Conservation (phyloP, 2,888 invertebrate genomes). For the Drosophila helvetica region DNA sequence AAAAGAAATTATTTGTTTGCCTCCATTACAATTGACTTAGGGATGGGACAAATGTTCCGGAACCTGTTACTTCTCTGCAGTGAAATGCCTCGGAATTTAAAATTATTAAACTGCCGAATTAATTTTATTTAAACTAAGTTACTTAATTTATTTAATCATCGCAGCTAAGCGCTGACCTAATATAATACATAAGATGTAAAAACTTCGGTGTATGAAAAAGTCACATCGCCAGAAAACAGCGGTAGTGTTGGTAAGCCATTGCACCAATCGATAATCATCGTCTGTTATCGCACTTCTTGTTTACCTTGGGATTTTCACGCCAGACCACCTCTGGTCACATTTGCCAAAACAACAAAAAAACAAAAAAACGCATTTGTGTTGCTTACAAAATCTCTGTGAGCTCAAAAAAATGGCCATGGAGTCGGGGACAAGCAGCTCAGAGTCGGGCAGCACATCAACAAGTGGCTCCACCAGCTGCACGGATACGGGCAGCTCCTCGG, state of each 20-base stretch:
- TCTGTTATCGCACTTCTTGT: background rate
- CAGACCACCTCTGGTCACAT: slow-evolving; percentile 18
- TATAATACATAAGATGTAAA: background rate
- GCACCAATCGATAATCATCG: background rate
- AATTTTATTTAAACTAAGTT: too few species aligned
- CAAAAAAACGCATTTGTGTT: background rate
- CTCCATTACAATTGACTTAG: background rate
- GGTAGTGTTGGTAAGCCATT: background rate
- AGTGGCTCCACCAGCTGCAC: slow-evolving; percentile 89
- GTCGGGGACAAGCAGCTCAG: slow-evolving; percentile 83
- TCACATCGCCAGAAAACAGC: background rate
- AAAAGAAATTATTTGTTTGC: background rate
- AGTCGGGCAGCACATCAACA: slow-evolving; percentile 88
- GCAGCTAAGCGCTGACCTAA: background rate
- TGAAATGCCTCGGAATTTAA: background rate
- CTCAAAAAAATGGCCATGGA: slow-evolving; percentile 31
- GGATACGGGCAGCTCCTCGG: slow-evolving; percentile 85
- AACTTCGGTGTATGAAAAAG: background rate
- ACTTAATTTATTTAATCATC: background rate
- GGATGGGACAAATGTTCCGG: background rate
- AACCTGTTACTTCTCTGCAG: background rate
- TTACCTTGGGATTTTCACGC: background rate
- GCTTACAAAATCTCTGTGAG: background rate
- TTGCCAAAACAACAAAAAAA: slow-evolving; percentile 35
- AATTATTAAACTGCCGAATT: background rate